Conservation (phyloP, 2,113 vertebrate genomes). For the Geococcyx californianus region DNA sequence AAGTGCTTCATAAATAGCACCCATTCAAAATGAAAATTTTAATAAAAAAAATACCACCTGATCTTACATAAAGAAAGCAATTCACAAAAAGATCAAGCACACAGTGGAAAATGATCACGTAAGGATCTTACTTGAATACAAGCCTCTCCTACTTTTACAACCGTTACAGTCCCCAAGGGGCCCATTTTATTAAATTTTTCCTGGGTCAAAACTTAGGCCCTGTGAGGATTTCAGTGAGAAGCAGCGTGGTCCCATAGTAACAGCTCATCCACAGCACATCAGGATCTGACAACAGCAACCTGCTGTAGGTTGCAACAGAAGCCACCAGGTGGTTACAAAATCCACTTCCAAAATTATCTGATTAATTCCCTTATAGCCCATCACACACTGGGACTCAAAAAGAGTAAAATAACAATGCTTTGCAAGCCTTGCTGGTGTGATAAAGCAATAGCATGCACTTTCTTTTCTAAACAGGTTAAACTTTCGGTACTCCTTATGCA, state of each 20-base stretch:
- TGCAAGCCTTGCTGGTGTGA: not conserved
- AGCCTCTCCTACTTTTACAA: not conserved
- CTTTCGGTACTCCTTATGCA: not conserved
- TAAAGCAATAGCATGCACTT: not conserved
- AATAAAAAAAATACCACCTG: constrained; percentile 5
- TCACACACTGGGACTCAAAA: not conserved
- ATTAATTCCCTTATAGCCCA: constrained; percentile 8
- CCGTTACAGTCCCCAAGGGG: not conserved
- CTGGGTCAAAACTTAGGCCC: constrained; percentile 3
- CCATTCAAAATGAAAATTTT: constrained; percentile 5
- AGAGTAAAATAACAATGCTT: not conserved
- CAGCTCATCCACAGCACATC: not conserved
- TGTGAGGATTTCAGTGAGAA: constrained; percentile 7
- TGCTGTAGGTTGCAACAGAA: constrained; percentile 15
- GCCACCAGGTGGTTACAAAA: constrained; percentile 51
- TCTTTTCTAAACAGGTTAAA: not conserved
- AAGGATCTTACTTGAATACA: constrained; percentile 34
- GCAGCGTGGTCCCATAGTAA: not conserved
- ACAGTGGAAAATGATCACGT: not conserved
- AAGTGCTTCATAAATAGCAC: not conserved
- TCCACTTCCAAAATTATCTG: constrained; percentile 45
- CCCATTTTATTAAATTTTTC: constrained; percentile 9
- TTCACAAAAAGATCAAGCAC: constrained; percentile 12
- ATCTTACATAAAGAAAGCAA: not conserved
- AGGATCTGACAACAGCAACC: not conserved